Evolutionary conservation across 2,113 vertebrate genomes (phyloP).

Genomic region (Procavia capensis): DNA sequence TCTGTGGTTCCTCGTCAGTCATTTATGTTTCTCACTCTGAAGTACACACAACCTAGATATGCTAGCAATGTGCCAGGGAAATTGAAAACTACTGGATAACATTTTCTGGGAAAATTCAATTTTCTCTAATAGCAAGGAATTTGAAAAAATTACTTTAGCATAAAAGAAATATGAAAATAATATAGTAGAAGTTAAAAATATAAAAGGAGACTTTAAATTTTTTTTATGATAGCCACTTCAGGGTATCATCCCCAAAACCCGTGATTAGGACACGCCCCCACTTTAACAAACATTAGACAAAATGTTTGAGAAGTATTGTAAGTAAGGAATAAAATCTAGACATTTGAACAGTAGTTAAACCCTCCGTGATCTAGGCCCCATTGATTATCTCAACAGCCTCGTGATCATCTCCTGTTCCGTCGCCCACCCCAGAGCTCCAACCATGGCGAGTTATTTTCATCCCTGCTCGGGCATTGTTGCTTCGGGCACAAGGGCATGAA

Average conservation of each 20-base stretch:
- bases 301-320: background rate
- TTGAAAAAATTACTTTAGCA: background rate
- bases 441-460: background rate
- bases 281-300: too few species aligned
- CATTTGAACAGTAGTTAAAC: background rate
- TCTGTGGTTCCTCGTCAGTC: background rate
- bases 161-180: background rate
- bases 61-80: background rate
- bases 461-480: background rate
- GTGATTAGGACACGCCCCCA: too few species aligned
- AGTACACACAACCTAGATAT: background rate
- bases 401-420: background rate
- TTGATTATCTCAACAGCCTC: background rate
- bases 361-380: background rate
- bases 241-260: background rate
- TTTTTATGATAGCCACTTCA: background rate
- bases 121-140: background rate
- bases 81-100: background rate
- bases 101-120: background rate
- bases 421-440: background rate
- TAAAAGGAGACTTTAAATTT: background rate
- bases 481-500: background rate
- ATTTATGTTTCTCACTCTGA: background rate
- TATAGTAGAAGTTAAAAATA: background rate
- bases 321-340: background rate